These are phyloP conservation scores for Drosophila pandora DNA, from an alignment of 1,140 invertebrate genomes.

Conservation along the genomic window DNA sequence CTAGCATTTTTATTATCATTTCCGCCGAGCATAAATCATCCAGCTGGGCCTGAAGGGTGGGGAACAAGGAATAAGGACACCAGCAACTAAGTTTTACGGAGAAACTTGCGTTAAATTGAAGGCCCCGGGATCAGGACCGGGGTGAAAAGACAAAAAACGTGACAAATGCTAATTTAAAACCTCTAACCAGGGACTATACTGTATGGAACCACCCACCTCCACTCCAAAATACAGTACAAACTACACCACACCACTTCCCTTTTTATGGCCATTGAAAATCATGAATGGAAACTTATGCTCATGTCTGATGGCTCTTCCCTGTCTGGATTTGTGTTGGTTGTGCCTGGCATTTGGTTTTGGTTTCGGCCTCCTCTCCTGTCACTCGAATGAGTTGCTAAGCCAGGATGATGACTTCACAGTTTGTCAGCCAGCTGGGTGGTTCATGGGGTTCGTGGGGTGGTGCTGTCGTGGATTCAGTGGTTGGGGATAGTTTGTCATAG, in stretches of 20 bases:
- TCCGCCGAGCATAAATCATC: constrained; percentile 76
- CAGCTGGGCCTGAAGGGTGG: constrained; percentile 4
- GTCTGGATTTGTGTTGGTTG: constrained; percentile 19
- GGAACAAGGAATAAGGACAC: background rate
- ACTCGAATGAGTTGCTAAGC: constrained; percentile 80
- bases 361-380: constrained; percentile 36
- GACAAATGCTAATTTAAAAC: constrained; percentile 82
- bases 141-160: constrained; percentile 64
- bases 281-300: constrained; percentile 76
- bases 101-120: constrained; percentile 72
- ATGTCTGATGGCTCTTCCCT: constrained; percentile 33
- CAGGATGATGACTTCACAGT: constrained; percentile 82
- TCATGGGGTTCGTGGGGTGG: constrained; percentile 17
- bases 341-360: constrained; percentile 1
- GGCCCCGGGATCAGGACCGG: constrained; percentile 29
- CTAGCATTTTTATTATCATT: constrained; percentile 81
- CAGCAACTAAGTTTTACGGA: constrained; percentile 32
- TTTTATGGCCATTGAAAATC: constrained; percentile 48
- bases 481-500: constrained; percentile 66
- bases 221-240: background rate
- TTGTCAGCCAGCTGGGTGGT: constrained; percentile 73
- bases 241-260: constrained; percentile 18
- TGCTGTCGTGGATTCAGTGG: constrained; percentile 23
- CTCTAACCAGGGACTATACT: constrained; percentile 53
- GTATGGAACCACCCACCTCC: constrained; percentile 42